These are phyloP conservation scores for Myzus persicae DNA, from an alignment of 1,140 invertebrate species.

Conservation along the genomic window DNA sequence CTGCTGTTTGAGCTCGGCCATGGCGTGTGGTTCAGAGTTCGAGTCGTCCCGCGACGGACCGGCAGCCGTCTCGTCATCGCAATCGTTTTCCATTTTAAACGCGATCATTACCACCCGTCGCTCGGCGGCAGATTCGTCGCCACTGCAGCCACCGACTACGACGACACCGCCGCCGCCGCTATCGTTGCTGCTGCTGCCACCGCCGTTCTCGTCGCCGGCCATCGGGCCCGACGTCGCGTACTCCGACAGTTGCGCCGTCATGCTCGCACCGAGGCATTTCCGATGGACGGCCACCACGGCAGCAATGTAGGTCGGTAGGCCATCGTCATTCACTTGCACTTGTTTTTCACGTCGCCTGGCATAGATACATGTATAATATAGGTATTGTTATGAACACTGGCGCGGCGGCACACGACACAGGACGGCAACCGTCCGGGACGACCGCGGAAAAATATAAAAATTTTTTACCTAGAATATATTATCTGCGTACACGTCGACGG, in stretches of 20 bases:
- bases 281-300: neutral
- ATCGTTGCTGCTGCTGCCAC: neutral
- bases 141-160: neutral
- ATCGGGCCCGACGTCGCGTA: slow-evolving; percentile 1
- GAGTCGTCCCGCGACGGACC: neutral
- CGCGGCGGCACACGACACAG: neutral
- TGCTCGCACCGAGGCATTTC: neutral
- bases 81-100: slow-evolving; percentile 46
- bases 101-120: slow-evolving; percentile 40
- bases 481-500: slow-evolving; percentile 27
- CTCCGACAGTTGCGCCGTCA: slow-evolving; percentile 43
- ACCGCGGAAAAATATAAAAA: neutral
- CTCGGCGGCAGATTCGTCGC: no score
- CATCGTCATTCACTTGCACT: slow-evolving; percentile 51
- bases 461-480: neutral
- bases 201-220: slow-evolving; percentile 31
- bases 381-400: neutral
- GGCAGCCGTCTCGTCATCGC: neutral
- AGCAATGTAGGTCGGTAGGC: slow-evolving; percentile 43
- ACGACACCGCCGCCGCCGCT: no score
- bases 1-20: neutral
- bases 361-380: neutral
- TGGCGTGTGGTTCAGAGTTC: neutral
- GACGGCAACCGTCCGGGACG: slow-evolving; percentile 38
- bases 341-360: neutral